Conservation (phyloP, 1,140 invertebrate species). For the Planococcus citri region DNA sequence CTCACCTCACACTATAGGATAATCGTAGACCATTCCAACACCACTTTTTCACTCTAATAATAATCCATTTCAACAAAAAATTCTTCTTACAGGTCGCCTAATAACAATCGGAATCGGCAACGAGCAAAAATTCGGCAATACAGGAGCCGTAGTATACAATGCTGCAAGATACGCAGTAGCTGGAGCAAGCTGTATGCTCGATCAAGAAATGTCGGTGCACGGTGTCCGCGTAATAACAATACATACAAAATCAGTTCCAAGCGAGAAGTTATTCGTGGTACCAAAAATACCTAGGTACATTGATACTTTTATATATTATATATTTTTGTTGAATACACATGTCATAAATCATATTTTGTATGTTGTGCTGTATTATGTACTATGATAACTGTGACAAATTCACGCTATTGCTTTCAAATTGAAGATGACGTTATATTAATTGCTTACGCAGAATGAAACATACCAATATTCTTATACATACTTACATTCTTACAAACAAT, state of each 20-base stretch:
- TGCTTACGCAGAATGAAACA: not conserved
- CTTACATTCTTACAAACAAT: too few relatives aligned
- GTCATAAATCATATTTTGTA: too few relatives aligned
- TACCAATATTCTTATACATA: too few relatives aligned
- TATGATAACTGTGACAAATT: not conserved
- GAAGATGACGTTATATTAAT: not conserved
- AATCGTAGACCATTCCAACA: too few relatives aligned
- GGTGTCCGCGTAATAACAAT: conserved; percentile 61
- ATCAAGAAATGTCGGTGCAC: conserved; percentile 49
- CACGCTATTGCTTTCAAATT: not conserved
- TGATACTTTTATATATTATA: not conserved
- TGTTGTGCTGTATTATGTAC: too few relatives aligned
- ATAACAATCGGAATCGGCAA: conserved; percentile 37
- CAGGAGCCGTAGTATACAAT: conserved; percentile 47
- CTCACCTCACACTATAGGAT: too few relatives aligned
- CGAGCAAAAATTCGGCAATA: conserved; percentile 30
- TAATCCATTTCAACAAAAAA: too few relatives aligned
- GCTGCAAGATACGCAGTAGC: conserved; percentile 55
- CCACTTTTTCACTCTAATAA: too few relatives aligned
- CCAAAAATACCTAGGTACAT: conserved; percentile 33
- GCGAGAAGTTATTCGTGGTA: conserved; percentile 44
- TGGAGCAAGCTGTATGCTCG: conserved; percentile 54
- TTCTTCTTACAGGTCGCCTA: conserved; percentile 34
- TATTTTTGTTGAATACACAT: not conserved
- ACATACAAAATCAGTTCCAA: conserved; percentile 52